These are phyloP conservation scores for Hexactinellida sp. DNA, from an alignment of 37 sponge, comb jelly and placozoan genomes.

Conservation along the genomic window DNA sequence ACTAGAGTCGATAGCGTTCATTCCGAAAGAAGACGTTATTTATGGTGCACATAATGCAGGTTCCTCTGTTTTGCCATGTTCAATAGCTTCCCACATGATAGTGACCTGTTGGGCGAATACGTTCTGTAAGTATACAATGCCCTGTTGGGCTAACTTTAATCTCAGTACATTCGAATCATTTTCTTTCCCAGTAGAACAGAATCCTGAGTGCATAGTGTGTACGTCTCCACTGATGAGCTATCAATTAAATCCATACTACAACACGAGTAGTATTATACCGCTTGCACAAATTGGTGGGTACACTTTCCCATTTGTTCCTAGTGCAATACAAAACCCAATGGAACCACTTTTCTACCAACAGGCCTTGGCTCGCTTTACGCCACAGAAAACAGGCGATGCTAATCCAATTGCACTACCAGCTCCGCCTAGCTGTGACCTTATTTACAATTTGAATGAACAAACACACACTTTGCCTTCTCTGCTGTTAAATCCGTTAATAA, in stretches of 20 bases:
- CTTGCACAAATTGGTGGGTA: neutral
- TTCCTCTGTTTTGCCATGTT: conserved; percentile 34
- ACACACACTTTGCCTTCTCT: neutral
- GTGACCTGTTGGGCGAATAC: conserved; percentile 30
- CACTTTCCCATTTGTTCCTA: neutral
- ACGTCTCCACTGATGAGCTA: neutral
- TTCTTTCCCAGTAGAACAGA: conserved; percentile 27
- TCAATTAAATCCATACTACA: neutral
- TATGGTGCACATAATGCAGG: conserved; percentile 28
- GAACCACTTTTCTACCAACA: neutral
- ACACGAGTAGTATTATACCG: neutral
- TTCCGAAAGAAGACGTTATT: conserved; percentile 37
- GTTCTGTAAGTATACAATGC: conserved; percentile 25
- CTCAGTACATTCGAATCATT: conserved; percentile 27
- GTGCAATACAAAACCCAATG: neutral
- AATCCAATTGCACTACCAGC: neutral
- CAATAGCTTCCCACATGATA: conserved; percentile 29
- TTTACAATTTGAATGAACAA: neutral
- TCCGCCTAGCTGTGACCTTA: neutral
- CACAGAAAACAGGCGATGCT: neutral
- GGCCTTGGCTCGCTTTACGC: neutral
- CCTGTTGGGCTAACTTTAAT: conserved; percentile 32
- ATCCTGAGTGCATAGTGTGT: conserved; percentile 26
- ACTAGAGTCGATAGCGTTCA: conserved; percentile 8
- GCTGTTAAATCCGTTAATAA: neutral